Evolutionary conservation across 2,888 invertebrate genomes (phyloP), one percentile per base, ranked within the genome.

Genomic region (Leucophora obtusa): DNA sequence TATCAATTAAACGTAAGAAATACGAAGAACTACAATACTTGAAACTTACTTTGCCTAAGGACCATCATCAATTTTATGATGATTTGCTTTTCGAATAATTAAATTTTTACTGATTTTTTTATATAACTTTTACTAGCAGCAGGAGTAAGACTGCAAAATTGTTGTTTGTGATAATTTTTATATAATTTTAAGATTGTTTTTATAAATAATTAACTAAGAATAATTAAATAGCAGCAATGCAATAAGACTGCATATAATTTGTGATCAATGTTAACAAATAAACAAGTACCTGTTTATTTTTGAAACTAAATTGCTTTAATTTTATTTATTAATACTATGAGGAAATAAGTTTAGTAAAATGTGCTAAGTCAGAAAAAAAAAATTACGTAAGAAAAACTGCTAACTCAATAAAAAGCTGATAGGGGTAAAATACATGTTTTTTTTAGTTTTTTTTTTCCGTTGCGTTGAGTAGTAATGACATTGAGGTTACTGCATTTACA

Each of bases 81-180:
- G n/a, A n/a, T n/a, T n/a, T n/a, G n/a, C n/a, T n/a, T n/a, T n/a
- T n/a, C n/a, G n/a, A n/a, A n/a, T n/a, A n/a, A n/a, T n/a, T n/a
- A n/a, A n/a, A n/a, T n/a, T n/a, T n/a, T n/a, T n/a, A n/a, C n/a
- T n/a, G n/a, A n/a, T n/a, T n/a, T n/a, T n/a, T n/a, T n/a, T n/a
- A n/a, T n/a, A n/a, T n/a, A n/a, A n/a, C n/a, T 70, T 69, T 69
- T 69, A 69, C 50, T 70, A 70, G 59, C 58, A 70, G 58, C 59
- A 59, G 69, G 58, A 58, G 69, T 69, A 56, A 69, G 69, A 69
- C 69, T 69, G 69, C 58, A 69, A 69, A 69, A 69, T 69, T 69
- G 43, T 68, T 68, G 24, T 68, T 56, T 69, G 58, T 69, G 59
- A 59, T 69, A 59, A 69, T 69, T 69, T 69, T 70, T 70, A 70